These are phyloP conservation scores for Dicranocentrus wangi DNA, from an alignment of 2,888 invertebrate species.

Conservation along the genomic window DNA sequence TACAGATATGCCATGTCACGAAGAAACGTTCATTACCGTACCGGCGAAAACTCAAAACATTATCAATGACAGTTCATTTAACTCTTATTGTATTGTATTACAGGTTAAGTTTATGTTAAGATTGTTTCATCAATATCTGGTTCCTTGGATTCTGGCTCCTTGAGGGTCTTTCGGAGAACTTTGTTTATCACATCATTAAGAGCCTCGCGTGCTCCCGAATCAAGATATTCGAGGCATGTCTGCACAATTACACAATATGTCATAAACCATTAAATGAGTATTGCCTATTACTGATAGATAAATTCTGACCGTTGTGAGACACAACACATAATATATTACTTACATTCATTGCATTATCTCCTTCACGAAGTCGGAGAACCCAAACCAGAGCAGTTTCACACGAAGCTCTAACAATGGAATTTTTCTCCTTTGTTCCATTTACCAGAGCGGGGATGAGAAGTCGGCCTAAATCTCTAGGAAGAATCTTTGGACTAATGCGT, in stretches of 20 bases:
- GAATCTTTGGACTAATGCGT: constrained; percentile 58
- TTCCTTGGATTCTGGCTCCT: constrained; percentile 87
- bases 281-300: too few relatives aligned
- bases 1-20: too few relatives aligned
- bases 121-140: constrained; percentile 95
- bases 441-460: constrained; percentile 91
- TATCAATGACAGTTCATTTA: too few relatives aligned
- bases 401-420: constrained; percentile 93
- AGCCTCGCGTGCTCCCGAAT: constrained; percentile 91
- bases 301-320: too few relatives aligned
- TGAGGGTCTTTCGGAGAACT: constrained; percentile 85
- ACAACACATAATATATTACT: constrained; percentile 66
- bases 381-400: constrained; percentile 93
- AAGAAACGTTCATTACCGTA: too few relatives aligned
- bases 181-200: constrained; percentile 91
- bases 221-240: constrained; percentile 80
- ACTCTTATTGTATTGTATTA: too few relatives aligned
- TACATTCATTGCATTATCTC: constrained; percentile 84
- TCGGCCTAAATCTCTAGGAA: constrained; percentile 81
- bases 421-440: constrained; percentile 98
- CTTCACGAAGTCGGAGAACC: constrained; percentile 85
- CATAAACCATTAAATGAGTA: too few relatives aligned
- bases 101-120: constrained; percentile 87
- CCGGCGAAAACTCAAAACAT: too few relatives aligned
- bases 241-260: too few relatives aligned